phyloP scores from a whole-genome alignment of 2,888 invertebrate species.

The Chrysodeixis includens region DNA sequence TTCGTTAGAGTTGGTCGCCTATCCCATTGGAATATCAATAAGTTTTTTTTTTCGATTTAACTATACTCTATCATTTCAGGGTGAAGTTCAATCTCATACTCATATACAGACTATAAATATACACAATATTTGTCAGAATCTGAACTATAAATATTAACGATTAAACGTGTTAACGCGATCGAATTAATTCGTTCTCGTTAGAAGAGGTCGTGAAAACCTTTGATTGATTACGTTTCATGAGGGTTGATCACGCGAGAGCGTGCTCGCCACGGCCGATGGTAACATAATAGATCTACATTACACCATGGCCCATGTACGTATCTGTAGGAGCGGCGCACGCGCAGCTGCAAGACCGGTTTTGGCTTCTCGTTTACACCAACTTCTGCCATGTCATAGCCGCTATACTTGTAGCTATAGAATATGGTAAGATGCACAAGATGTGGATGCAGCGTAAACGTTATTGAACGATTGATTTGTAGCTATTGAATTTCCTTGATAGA shows the following conservation, averaged over 20 bases:
- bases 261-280: conserved; percentile 48
- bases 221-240: conserved; percentile 66
- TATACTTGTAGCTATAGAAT: conserved; percentile 54
- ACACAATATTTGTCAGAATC: conserved; percentile 38
- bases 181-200: conserved; percentile 53
- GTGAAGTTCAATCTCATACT: too few species aligned
- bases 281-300: conserved; percentile 55
- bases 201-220: conserved; percentile 64
- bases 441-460: conserved; percentile 36
- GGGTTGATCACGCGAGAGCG: conserved; percentile 71
- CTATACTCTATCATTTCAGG: too few species aligned
- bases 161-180: conserved; percentile 51
- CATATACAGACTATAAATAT: too few species aligned
- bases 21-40: too few species aligned
- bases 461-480: conserved; percentile 32
- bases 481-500: background rate
- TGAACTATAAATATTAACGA: conserved; percentile 36
- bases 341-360: conserved; percentile 87
- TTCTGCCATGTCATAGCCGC: conserved; percentile 70
- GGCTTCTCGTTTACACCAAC: conserved; percentile 78
- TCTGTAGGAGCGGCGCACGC: conserved; percentile 71
- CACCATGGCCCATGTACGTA: conserved; percentile 45
- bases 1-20: too few species aligned
- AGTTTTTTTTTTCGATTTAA: too few species aligned
- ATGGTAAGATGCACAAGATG: conserved; percentile 10